Conservation (phyloP, 2,797 vertebrate species). For the Anabacerthia variegaticeps region DNA sequence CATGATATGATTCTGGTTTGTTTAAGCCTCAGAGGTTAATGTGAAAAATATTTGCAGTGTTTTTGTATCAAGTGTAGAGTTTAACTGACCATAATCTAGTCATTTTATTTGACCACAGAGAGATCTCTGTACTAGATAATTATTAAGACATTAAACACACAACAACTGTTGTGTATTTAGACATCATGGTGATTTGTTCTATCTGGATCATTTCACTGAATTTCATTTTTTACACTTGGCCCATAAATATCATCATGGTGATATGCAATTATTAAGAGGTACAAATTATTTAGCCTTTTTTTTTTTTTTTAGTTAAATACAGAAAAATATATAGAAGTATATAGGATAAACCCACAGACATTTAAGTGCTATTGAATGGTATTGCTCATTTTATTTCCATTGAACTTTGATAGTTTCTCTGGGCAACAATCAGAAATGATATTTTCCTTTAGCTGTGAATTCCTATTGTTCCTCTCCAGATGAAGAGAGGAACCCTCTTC, state of each 20-base stretch:
- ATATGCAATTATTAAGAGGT: neutral
- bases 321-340: neutral
- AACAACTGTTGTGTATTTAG: neutral
- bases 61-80: neutral
- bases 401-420: neutral
- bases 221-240: neutral
- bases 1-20: neutral
- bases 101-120: neutral
- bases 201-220: neutral
- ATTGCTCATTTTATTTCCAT: neutral
- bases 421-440: rapidly evolving
- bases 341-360: neutral
- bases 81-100: neutral
- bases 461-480: neutral
- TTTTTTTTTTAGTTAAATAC: neutral
- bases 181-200: neutral
- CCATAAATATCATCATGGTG: neutral
- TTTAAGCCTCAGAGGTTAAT: neutral
- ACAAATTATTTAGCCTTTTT: neutral
- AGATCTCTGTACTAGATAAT: neutral
- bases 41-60: neutral
- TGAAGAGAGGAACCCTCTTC: neutral
- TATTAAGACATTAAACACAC: neutral
- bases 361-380: neutral
- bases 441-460: neutral